Percentiles rank a stretch among this genome's conserved stretches.
Conservation (phyloP, 2,113 vertebrate species). For the Dasypus novemcinctus region DNA sequence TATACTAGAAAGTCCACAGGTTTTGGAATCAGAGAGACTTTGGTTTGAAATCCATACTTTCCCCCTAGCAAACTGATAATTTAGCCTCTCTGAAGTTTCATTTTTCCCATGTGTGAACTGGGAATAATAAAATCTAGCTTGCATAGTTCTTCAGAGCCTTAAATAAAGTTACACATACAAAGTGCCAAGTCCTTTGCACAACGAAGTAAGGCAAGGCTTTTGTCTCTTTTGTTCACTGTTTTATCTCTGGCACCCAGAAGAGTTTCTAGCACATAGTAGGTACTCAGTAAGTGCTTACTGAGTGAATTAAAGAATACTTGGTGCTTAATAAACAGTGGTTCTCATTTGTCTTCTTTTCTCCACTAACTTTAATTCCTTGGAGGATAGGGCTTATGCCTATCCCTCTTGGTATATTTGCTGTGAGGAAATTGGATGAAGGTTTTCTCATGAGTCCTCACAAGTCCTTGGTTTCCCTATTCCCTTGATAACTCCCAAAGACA, state of each 20-base stretch:
- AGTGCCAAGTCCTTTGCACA: background rate
- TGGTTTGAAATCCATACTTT: background rate
- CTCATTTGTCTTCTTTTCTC: background rate
- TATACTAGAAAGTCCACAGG: background rate
- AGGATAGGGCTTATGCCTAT: background rate
- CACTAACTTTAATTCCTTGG: background rate
- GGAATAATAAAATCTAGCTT: background rate
- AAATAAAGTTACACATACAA: background rate
- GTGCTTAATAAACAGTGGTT: background rate
- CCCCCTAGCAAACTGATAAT: background rate
- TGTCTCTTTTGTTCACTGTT: background rate
- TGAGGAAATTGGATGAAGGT: background rate
- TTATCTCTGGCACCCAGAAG: background rate
- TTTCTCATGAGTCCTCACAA: background rate
- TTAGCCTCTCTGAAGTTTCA: background rate
- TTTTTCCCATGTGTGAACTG: background rate
- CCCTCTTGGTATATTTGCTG: background rate
- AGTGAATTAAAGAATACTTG: background rate
- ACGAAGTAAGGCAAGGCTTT: background rate
- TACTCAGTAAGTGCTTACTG: background rate
- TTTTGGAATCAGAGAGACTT: conserved; percentile 9
- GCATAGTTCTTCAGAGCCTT: background rate
- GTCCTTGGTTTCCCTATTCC: background rate
- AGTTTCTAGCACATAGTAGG: background rate
- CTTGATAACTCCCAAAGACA: background rate